phyloP scores from a whole-genome alignment of 2,888 invertebrate genomes.

The Cephus runcator region DNA sequence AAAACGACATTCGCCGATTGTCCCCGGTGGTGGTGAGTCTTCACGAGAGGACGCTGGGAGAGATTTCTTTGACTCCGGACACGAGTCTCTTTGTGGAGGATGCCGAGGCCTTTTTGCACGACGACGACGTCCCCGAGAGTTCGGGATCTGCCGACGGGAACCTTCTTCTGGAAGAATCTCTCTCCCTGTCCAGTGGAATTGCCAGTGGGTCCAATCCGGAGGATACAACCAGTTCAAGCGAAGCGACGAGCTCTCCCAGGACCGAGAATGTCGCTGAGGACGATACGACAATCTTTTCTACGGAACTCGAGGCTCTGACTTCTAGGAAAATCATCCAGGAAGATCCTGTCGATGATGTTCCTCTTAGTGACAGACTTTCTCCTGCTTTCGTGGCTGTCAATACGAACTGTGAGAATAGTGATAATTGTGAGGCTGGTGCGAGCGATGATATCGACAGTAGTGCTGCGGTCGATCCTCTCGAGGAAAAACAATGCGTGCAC shows the following conservation, averaged over 20 bases:
- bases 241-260: background rate
- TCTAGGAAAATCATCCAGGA: background rate
- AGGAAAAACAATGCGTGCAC: background rate
- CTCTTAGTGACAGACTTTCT: background rate
- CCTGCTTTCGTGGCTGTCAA: background rate
- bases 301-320: background rate
- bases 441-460: background rate
- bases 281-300: background rate
- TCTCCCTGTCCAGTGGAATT: background rate
- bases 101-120: background rate
- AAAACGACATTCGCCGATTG: slow-evolving; percentile 56
- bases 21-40: slow-evolving; percentile 60
- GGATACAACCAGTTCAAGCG: background rate
- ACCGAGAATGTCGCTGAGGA: background rate
- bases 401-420: background rate
- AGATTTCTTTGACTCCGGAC: slow-evolving; percentile 55
- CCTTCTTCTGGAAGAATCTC: background rate
- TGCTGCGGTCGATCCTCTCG: background rate
- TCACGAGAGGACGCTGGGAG: slow-evolving; percentile 58
- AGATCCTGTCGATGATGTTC: background rate
- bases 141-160: background rate
- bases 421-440: background rate
- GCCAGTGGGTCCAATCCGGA: slow-evolving; percentile 6
- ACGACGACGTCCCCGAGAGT: background rate
- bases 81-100: slow-evolving; percentile 30